Base-by-base conservation (phyloP, 2,888 invertebrate species). In the Eledona agricola region DNA sequence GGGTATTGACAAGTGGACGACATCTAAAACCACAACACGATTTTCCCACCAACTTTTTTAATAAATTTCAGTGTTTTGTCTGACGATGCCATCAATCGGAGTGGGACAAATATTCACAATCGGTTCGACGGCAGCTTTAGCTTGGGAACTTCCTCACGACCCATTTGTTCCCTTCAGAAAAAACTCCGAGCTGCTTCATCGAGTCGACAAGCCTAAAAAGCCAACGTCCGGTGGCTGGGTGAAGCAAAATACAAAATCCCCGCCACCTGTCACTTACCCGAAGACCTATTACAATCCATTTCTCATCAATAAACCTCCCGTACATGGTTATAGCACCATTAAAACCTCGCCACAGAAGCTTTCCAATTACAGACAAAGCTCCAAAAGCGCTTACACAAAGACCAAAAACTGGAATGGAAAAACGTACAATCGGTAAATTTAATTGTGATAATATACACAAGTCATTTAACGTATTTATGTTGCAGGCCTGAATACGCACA, bases 101-200 rank as follows among this genome's bases (percentile, higher is more conserved):
- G 60, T 68, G 1, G 78, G 80, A 0, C 81, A 82, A 51, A 81
- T 84, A 31, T 82, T 88, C 55, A 80, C 87, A 4, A 78, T 85
- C 64, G 90, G 90, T 0, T 80, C 85, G 34, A 90, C 90, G 0
- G 87, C 88, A 1, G 89, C 89, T 0, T 73, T 90, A 62, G 90
- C 90, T 1, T 90, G 86, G 81, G 86, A 89, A 65, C 72, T 90
- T 26, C 90, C 90, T 0, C 83, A 85, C 54, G 83, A 85, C 58
- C 83, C 86, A 0, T 64, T 63, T 11, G 54, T 52, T 37, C 59
- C 62, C 20, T 66, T 61, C 51, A 56, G 61, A 15, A 60, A 59
- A 29, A 47, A 26, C 20, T 32, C 57, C 7, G 59, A 58, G 42
- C 12, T 56, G n/a, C 47, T 60, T 6, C 59, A 59, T 22, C 59